These are phyloP conservation scores for Ameiurus melas DNA, from an alignment of 2,113 vertebrate genomes.

Conservation along the genomic window DNA sequence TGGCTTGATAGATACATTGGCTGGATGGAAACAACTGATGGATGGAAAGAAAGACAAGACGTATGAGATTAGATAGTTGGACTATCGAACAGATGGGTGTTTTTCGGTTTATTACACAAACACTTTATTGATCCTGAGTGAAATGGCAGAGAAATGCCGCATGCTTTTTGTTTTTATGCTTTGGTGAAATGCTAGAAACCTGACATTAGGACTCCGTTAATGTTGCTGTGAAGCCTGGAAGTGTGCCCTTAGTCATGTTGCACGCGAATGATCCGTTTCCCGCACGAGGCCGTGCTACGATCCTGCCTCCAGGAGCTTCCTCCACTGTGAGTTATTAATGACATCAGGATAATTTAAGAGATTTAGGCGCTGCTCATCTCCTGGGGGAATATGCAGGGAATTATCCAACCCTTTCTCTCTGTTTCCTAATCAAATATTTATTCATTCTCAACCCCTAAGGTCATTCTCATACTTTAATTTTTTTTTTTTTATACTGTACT, in stretches of 20 bases:
- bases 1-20: not conserved
- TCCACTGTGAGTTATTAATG: conserved; percentile 43
- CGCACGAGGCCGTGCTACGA: not conserved
- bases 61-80: not conserved
- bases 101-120: not conserved
- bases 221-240: not conserved
- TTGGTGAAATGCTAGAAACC: not conserved
- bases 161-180: too few species aligned
- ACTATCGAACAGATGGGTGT: not conserved
- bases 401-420: not conserved
- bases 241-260: not conserved
- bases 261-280: not conserved
- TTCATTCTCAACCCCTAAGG: not conserved
- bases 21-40: not conserved
- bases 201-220: not conserved
- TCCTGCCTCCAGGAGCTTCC: conserved; percentile 6
- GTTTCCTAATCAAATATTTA: not conserved
- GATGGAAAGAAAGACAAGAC: not conserved
- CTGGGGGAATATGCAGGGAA: not conserved
- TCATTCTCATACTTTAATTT: not conserved
- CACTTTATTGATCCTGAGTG: not conserved
- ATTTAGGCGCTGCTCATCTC: not conserved
- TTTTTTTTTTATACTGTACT: not conserved
- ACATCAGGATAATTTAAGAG: conserved; percentile 30
- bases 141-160: not conserved